Evolutionary conservation across 2,888 invertebrate genomes (phyloP).

Genomic region (Tetheella fluctuosa): DNA sequence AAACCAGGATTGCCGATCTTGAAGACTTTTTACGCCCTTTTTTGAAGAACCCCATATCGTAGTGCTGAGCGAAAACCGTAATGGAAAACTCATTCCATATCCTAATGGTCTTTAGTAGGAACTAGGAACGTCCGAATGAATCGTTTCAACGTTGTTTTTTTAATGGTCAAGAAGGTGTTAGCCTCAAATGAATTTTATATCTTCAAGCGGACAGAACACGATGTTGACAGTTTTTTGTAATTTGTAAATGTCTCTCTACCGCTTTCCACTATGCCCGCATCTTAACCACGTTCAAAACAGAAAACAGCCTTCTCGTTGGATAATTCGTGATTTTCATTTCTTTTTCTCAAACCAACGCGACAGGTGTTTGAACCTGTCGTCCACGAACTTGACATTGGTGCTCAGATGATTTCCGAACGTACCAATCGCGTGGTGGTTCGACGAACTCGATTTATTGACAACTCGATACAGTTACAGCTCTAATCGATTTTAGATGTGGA

Average conservation of each 20-base stretch:
- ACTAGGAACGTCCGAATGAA: too few species aligned
- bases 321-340: conserved; percentile 81
- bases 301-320: conserved; percentile 77
- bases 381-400: conserved; percentile 76
- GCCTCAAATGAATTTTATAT: too few species aligned
- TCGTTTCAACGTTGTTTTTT: too few species aligned
- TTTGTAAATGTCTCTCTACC: conserved; percentile 33
- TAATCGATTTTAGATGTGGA: conserved; percentile 47
- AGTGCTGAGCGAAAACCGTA: too few species aligned
- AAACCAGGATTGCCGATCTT: too few species aligned
- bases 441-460: conserved; percentile 54
- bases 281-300: conserved; percentile 48
- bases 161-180: too few species aligned
- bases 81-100: too few species aligned
- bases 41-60: too few species aligned
- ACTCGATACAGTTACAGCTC: conserved; percentile 51
- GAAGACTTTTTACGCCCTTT: too few species aligned
- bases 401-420: conserved; percentile 33
- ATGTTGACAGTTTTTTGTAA: too few species aligned
- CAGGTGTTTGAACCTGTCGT: conserved; percentile 78
- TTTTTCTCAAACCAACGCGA: conserved; percentile 44
- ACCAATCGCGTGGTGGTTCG: conserved; percentile 53
- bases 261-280: conserved; percentile 24
- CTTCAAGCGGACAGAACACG: too few species aligned
- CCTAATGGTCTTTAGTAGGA: too few species aligned